Evolutionary conservation across 2,113 vertebrate species (phyloP), one percentile per base, ranked within the genome.

Genomic region (Micromys minutus): DNA sequence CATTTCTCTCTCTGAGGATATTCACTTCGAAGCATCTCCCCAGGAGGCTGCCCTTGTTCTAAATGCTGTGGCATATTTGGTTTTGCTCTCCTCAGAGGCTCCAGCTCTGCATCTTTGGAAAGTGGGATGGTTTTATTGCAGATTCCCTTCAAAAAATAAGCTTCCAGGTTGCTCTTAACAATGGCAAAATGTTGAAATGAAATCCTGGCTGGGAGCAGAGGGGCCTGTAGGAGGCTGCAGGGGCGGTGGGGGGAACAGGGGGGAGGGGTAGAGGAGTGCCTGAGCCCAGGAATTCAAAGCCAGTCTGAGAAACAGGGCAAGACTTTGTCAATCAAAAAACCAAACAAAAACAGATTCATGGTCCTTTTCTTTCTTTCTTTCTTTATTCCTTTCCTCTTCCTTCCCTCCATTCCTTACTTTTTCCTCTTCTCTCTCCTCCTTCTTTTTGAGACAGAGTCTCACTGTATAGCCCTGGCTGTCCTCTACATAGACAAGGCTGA

Each of bases 111-210:
- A 3, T 87, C 57, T 75, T 92, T 93, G 42, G 96, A 93, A 93
- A 72, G n/a, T 69, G 26, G 21, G 52, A 55, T 92, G 94, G 45
- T 87, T 91, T 92, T 71, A 72, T n/a, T 89, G 24, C 45, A 55
- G 81, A 31, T 31, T 55, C 69, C 93, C 71, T 91, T 77, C 36
- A 88, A 39, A 88, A 57, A 75, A 63, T 86, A 74, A 88, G 19
- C 77, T 94, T 91, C 39, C 36, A 80, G 91, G n/a, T 3, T 52
- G 34, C 88, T 85, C 93, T 95, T 90, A 90, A 55, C 89, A 59
- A 57, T 42, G 26, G 52, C 11, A 29, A 90, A 90, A 5, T 72
- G 77, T 91, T 69, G 52, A 91, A 80, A 84, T 47, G 75, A 69
- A 94, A 84, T 45, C 31, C 29, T 47, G 75, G 74, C n/a, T 45